These are phyloP conservation scores for Lamproptera curius DNA, from an alignment of 2,888 invertebrate genomes.

Conservation along the genomic window DNA sequence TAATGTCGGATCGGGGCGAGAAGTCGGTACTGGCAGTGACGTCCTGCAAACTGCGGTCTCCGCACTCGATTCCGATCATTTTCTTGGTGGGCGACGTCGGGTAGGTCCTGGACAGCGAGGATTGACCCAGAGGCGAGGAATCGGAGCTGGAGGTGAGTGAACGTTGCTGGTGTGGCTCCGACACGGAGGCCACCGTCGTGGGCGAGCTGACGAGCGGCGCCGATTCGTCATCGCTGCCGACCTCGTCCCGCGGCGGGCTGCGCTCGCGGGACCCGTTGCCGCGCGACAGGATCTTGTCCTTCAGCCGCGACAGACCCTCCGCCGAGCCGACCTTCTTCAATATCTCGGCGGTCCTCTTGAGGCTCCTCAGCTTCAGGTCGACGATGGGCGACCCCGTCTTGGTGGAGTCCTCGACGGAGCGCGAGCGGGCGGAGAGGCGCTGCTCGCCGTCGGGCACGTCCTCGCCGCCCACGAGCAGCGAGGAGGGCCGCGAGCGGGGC, in stretches of 20 bases:
- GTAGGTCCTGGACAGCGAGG: conserved; percentile 24
- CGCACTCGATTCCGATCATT: conserved; percentile 39
- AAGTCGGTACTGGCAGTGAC: conserved; percentile 43
- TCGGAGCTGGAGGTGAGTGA: conserved; percentile 23
- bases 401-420: conserved; percentile 62
- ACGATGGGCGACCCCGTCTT: conserved; percentile 43
- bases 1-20: conserved; percentile 65
- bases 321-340: conserved; percentile 62
- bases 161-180: conserved; percentile 15
- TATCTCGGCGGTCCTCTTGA: conserved; percentile 57
- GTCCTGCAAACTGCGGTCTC: conserved; percentile 36
- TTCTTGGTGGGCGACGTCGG: conserved; percentile 25
- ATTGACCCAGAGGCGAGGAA: conserved; percentile 30
- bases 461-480: conserved; percentile 46
- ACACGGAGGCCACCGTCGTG: conserved; percentile 31
- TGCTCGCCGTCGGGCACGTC: conserved; percentile 36
- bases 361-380: conserved; percentile 51
- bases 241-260: conserved; percentile 51
- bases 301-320: conserved; percentile 56
- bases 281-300: conserved; percentile 57
- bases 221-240: conserved; percentile 82
- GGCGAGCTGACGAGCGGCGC: conserved; percentile 79
- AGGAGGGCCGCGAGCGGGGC: conserved; percentile 46
- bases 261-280: conserved; percentile 56
- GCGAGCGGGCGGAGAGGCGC: conserved; percentile 47